Percentiles rank a stretch among this genome's conserved stretches.
phyloP scores from a whole-genome alignment of 2,113 vertebrate genomes.

The Sinocyclocheilus maitianheensis region DNA sequence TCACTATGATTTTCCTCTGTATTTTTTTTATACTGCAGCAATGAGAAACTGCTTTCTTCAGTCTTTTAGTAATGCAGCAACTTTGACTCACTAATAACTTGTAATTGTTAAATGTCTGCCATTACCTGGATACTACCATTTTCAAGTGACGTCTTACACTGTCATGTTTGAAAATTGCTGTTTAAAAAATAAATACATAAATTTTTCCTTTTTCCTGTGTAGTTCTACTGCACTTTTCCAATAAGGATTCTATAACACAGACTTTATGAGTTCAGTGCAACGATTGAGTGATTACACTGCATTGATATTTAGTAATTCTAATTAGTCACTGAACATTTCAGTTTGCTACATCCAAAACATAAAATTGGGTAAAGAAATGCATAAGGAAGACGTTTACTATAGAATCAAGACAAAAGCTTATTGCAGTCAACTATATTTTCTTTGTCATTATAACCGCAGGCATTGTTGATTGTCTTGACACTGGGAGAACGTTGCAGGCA shows the following conservation, averaged over 20 bases:
- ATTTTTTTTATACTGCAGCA: no score
- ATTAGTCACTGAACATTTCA: not conserved
- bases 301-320: not conserved
- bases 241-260: not conserved
- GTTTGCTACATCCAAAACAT: not conserved
- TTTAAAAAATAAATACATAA: not conserved
- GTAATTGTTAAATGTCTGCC: no score
- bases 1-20: no score
- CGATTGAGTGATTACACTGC: not conserved
- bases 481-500: not conserved
- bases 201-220: not conserved
- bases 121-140: no score
- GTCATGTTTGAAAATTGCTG: not conserved
- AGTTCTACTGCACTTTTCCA: not conserved
- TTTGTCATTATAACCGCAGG: not conserved
- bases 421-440: not conserved
- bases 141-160: no score
- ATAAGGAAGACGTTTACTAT: not conserved
- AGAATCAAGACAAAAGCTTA: not conserved
- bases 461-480: slow-evolving; percentile 3
- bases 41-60: no score
- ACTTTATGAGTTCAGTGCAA: not conserved
- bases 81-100: no score
- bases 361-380: not conserved
- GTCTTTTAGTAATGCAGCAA: no score